A percentile compares a stretch with the other conserved stretches of the same genome.
These are phyloP conservation scores for Erinaceus europaeus DNA, from an alignment of 2,113 vertebrate species.

Conservation along the genomic window DNA sequence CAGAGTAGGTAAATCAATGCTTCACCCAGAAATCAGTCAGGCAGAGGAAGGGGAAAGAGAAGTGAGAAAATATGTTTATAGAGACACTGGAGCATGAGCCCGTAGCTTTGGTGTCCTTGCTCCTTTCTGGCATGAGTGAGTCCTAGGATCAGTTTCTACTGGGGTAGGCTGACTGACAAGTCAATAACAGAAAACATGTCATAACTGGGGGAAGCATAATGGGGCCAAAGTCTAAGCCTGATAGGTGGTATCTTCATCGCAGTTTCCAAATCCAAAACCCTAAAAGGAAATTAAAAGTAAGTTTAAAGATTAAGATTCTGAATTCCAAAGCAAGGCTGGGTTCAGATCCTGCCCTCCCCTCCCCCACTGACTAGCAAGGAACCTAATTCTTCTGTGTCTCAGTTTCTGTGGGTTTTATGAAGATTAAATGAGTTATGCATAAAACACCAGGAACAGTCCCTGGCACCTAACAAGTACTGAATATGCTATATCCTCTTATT, in stretches of 20 bases:
- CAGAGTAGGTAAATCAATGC: background rate
- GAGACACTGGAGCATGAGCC: background rate
- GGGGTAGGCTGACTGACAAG: background rate
- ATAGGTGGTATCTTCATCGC: background rate
- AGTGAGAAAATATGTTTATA: background rate
- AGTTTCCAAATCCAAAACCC: background rate
- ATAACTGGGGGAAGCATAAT: background rate
- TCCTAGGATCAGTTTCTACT: background rate
- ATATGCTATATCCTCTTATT: background rate
- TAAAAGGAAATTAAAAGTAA: background rate
- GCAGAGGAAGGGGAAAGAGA: background rate
- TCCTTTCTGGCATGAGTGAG: background rate
- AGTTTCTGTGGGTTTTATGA: background rate
- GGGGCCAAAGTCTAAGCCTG: background rate
- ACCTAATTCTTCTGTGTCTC: background rate
- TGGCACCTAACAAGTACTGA: background rate
- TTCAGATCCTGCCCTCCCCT: background rate
- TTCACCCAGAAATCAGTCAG: background rate
- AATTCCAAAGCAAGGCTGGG: background rate
- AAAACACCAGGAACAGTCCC: background rate
- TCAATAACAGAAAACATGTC: background rate
- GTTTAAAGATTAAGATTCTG: background rate
- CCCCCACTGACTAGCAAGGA: background rate
- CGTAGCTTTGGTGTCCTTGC: background rate
- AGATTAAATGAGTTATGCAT: background rate